Conservation (phyloP, 2,888 invertebrate species). For the Drosophila infuscata region DNA sequence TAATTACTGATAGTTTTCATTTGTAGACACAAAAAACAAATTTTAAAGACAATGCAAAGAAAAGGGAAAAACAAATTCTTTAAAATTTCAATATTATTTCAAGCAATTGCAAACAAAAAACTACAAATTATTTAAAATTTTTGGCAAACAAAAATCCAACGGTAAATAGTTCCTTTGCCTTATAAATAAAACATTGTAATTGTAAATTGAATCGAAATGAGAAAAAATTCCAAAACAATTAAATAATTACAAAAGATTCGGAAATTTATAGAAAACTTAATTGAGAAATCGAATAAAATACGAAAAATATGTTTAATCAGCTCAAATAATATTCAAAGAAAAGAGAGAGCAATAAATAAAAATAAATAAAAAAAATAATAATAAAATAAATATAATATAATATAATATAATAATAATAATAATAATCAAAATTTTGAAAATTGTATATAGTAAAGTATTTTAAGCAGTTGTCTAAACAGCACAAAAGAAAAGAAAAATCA, state of each 20-base stretch:
- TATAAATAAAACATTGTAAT: constrained; percentile 57
- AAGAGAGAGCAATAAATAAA: not conserved
- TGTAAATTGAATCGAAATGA: constrained; percentile 44
- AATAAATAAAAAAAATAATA: not conserved
- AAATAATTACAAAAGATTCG: not conserved
- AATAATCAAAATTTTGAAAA: constrained; percentile 36
- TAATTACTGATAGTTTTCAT: constrained; percentile 50
- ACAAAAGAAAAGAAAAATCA: constrained; percentile 27
- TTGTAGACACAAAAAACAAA: constrained; percentile 56
- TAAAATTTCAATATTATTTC: constrained; percentile 41
- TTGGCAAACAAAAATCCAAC: constrained; percentile 82
- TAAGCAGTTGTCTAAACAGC: constrained; percentile 41
- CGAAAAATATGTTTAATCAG: constrained; percentile 18
- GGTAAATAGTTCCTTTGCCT: constrained; percentile 84
- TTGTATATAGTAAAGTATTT: constrained; percentile 44
- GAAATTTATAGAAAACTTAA: not conserved
- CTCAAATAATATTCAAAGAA: constrained; percentile 4
- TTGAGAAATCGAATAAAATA: constrained; percentile 3
- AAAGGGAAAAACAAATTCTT: constrained; percentile 7
- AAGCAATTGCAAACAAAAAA: constrained; percentile 23
- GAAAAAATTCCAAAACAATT: not conserved
- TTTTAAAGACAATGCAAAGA: constrained; percentile 23
- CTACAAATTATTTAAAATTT: constrained; percentile 67
- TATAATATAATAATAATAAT: not conserved
- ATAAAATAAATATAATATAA: too few relatives aligned